These are phyloP conservation scores for Spatula versicolor DNA, from an alignment of 2,797 vertebrate species.

Conservation along the genomic window DNA sequence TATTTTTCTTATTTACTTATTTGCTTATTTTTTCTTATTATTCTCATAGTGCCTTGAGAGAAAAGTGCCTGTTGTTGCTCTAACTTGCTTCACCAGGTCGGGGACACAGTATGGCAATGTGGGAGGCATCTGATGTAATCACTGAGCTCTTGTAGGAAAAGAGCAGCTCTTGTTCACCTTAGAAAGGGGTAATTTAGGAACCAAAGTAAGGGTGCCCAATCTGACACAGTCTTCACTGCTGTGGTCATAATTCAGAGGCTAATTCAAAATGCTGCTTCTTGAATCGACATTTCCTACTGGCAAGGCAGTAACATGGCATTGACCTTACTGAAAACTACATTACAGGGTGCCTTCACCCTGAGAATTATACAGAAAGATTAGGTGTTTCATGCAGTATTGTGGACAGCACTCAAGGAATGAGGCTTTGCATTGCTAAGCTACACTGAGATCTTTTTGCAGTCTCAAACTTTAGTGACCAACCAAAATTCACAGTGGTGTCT, in stretches of 20 bases:
- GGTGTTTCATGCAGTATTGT: neutral
- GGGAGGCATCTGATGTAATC: neutral
- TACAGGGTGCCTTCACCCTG: neutral
- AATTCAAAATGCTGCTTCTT: neutral
- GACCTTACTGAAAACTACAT: neutral
- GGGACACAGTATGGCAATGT: neutral
- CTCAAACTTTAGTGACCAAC: neutral
- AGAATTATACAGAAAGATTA: neutral
- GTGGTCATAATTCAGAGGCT: neutral
- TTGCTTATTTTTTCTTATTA: neutral
- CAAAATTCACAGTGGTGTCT: neutral
- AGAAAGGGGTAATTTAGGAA: neutral
- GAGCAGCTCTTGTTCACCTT: neutral
- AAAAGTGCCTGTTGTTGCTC: neutral
- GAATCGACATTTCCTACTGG: neutral
- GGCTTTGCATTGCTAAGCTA: neutral
- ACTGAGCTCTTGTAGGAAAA: neutral
- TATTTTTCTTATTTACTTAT: neutral
- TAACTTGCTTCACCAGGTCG: neutral
- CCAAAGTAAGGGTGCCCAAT: rapidly evolving
- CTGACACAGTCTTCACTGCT: neutral
- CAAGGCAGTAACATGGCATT: neutral
- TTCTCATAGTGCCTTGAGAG: neutral
- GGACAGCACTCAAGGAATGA: neutral
- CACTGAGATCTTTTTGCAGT: rapidly evolving